phyloP scores from a whole-genome alignment of 2,888 invertebrate species.

The Tethea ocularis region DNA sequence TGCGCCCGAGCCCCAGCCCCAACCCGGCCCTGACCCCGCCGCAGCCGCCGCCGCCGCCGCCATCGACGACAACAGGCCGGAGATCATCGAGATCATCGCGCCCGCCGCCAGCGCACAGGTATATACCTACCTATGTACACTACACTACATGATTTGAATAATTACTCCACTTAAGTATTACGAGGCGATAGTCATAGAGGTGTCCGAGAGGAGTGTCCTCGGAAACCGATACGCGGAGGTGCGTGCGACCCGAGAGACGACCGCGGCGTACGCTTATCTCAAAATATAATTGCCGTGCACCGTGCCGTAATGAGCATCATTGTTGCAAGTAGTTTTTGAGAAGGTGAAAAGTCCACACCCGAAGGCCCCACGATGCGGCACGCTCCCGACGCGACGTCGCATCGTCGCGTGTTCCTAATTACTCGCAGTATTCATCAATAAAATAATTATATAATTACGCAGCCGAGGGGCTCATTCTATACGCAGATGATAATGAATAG shows the following conservation, averaged over 20 bases:
- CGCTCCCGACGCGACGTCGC: not conserved
- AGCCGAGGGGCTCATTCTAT: constrained; percentile 18
- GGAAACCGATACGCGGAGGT: not conserved
- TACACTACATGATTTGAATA: not conserved
- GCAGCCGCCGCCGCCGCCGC: constrained; percentile 39
- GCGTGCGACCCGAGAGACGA: not conserved
- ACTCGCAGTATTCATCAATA: constrained; percentile 42
- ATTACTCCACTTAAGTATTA: not conserved
- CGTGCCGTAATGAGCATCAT: not conserved
- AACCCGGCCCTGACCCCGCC: constrained; percentile 45
- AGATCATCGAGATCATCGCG: constrained; percentile 80
- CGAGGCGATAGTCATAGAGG: not conserved
- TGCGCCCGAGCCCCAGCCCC: constrained; percentile 44
- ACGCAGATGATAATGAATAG: constrained; percentile 20
- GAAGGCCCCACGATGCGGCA: not conserved
- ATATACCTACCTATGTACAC: constrained; percentile 6
- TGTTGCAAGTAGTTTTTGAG: not conserved
- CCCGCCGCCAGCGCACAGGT: constrained; percentile 79
- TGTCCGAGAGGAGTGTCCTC: not conserved
- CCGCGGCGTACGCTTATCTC: not conserved
- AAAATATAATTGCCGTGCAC: not conserved
- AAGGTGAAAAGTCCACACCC: not conserved
- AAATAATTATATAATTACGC: constrained; percentile 40
- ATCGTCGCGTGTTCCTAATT: constrained; percentile 51
- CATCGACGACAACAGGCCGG: constrained; percentile 65